These are phyloP conservation scores for Spodoptera litura DNA, from an alignment of 1,140 invertebrate species.

Conservation along the genomic window DNA sequence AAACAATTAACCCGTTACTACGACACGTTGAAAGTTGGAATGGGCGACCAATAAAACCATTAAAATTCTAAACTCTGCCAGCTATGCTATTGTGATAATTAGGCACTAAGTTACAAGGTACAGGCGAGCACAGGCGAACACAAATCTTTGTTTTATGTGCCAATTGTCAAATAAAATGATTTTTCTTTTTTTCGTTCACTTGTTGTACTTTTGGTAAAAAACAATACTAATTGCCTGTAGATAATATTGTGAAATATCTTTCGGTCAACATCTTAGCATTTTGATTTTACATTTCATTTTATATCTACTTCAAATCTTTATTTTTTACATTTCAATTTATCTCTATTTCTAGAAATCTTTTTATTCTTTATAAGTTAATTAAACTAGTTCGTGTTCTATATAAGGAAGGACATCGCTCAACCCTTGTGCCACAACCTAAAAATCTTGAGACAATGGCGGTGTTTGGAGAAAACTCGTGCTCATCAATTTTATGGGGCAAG, in stretches of 20 bases:
- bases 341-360: no score
- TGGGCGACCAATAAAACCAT: slow-evolving; percentile 63
- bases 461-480: slow-evolving; percentile 58
- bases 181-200: no score
- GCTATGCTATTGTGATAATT: slow-evolving; percentile 55
- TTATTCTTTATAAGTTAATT: no score
- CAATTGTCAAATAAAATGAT: no score
- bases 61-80: slow-evolving; percentile 65
- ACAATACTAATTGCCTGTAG: no score
- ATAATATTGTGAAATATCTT: no score
- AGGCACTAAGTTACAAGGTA: slow-evolving; percentile 33
- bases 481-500: slow-evolving; percentile 67
- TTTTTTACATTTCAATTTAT: no score
- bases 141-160: no score
- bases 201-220: no score
- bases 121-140: not conserved
- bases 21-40: slow-evolving; percentile 60
- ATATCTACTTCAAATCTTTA: no score
- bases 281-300: no score
- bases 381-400: not conserved
- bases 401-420: not conserved
- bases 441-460: slow-evolving; percentile 62
- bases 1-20: slow-evolving; percentile 60
- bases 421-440: slow-evolving; percentile 27
- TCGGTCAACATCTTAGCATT: no score